Evolutionary conservation across 2,888 invertebrate species (phyloP).

Genomic region (Selenia dentaria): DNA sequence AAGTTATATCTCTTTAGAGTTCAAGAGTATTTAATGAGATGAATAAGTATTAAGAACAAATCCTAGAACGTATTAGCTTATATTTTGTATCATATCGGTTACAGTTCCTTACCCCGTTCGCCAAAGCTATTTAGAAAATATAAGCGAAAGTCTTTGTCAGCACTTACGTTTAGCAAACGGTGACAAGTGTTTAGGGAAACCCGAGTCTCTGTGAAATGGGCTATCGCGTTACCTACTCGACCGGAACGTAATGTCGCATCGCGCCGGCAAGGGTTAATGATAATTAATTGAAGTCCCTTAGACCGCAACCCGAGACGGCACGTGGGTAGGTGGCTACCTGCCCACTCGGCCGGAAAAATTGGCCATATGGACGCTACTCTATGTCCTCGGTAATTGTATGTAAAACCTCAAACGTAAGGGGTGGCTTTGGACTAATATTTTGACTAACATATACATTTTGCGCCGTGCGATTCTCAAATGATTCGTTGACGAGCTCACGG

Average conservation of each 20-base stretch:
- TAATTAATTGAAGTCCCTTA: constrained; percentile 76
- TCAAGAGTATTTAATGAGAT: no score
- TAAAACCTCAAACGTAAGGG: constrained; percentile 38
- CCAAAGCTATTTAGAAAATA: constrained; percentile 1
- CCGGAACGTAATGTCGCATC: constrained; percentile 42
- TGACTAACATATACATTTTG: no score
- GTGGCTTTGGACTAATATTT: neutral
- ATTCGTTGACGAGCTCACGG: no score
- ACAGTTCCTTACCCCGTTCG: neutral
- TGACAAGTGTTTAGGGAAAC: constrained; percentile 41
- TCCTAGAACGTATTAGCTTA: no score
- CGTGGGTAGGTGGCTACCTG: constrained; percentile 54
- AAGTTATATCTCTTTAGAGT: no score
- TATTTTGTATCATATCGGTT: neutral
- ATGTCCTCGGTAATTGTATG: constrained; percentile 39
- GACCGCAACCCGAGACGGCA: constrained; percentile 56
- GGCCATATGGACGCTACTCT: constrained; percentile 61
- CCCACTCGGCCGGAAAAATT: constrained; percentile 46
- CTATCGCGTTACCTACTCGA: constrained; percentile 50
- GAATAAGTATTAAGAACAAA: no score
- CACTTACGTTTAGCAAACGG: constrained; percentile 28
- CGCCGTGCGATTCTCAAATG: no score
- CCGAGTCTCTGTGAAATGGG: constrained; percentile 55
- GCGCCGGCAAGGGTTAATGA: constrained; percentile 58
- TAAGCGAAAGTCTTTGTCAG: constrained; percentile 21